Conservation (phyloP, 1,140 invertebrate species). For the Agraylea sexmaculata region DNA sequence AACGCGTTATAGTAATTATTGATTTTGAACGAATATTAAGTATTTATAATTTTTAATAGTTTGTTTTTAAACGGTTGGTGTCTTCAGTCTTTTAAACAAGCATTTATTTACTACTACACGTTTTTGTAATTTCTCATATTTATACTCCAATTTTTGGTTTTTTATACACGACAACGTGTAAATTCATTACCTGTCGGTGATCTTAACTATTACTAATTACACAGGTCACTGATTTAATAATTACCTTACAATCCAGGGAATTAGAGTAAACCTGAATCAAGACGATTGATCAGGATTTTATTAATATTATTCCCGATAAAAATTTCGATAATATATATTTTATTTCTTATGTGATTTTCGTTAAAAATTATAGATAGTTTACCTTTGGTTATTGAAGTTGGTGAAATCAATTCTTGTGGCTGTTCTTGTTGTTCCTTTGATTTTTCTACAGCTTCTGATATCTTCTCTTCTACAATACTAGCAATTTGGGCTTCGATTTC, state of each 20-base stretch:
- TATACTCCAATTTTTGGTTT: no score
- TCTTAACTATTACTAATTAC: no score
- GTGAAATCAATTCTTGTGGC: constrained; percentile 9
- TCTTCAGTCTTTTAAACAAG: constrained; percentile 9
- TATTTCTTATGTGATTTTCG: constrained; percentile 20
- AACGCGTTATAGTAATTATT: no score
- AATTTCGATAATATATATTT: constrained; percentile 14
- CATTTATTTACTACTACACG: constrained; percentile 3
- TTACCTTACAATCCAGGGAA: no score
- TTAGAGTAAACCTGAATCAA: no score
- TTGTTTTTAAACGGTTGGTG: no score
- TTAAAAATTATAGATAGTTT: not conserved
- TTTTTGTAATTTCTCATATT: constrained; percentile 23
- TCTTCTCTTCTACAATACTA: constrained; percentile 13
- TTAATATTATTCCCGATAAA: constrained; percentile 21
- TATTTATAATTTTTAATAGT: no score
- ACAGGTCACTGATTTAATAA: no score
- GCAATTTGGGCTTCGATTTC: constrained; percentile 15
- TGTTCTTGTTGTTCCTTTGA: constrained; percentile 15
- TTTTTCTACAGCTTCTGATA: constrained; percentile 18
- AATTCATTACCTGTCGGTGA: no score
- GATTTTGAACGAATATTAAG: no score
- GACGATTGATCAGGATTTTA: no score
- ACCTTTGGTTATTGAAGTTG: not conserved
- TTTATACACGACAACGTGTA: no score